Conservation (phyloP, 2,797 vertebrate genomes). For the Ambastaia sidthimunki region DNA sequence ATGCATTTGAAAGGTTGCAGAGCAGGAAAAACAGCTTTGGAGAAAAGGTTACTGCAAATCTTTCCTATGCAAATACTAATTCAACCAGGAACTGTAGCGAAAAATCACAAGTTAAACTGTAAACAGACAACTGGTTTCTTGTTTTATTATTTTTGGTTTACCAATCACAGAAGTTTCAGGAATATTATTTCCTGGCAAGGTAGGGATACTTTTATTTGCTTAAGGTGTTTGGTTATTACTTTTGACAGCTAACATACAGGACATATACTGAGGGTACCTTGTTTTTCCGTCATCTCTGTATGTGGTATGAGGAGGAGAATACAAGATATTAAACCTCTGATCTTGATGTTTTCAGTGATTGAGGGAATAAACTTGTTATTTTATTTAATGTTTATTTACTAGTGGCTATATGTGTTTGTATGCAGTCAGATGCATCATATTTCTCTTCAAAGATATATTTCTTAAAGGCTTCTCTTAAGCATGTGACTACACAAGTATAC, state of each 20-base stretch:
- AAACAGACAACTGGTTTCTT: neutral
- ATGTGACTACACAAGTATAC: neutral
- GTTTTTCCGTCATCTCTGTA: slow-evolving; percentile 25
- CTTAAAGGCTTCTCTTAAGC: neutral
- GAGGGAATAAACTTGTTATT: slow-evolving; percentile 11
- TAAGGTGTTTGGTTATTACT: neutral
- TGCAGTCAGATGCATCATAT: neutral
- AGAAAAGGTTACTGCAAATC: slow-evolving; percentile 5
- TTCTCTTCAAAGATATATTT: neutral
- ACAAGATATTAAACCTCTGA: neutral
- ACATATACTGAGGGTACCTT: neutral
- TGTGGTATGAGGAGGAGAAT: neutral
- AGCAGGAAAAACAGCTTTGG: slow-evolving; percentile 52
- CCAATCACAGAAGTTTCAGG: slow-evolving; percentile 3
- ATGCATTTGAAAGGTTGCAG: slow-evolving; percentile 38
- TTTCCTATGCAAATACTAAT: slow-evolving; percentile 16
- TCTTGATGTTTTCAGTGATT: neutral
- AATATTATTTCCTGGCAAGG: slow-evolving; percentile 38
- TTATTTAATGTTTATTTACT: neutral
- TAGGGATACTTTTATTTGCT: slow-evolving; percentile 39
- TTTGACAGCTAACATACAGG: slow-evolving; percentile 6
- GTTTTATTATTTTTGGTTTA: neutral
- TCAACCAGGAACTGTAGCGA: neutral
- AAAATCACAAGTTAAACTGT: slow-evolving; percentile 5
- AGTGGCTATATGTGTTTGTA: neutral